Percentiles rank a stretch among this genome's conserved stretches.
Conservation (phyloP, 1,140 invertebrate species). For the Phthorimaea operculella region DNA sequence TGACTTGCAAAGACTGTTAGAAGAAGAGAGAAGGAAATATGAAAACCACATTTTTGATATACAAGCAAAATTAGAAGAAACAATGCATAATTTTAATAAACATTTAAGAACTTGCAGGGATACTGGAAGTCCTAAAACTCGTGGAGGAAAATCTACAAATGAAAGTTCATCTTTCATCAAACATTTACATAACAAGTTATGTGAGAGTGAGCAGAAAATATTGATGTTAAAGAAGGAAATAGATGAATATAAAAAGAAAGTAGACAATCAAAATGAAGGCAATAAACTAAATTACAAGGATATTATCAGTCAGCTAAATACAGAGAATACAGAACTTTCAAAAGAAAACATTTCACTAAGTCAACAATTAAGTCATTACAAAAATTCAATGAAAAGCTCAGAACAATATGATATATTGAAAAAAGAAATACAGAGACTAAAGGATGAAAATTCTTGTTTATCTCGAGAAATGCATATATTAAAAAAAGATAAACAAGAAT, state of each 20-base stretch:
- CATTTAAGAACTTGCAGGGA: slow-evolving; percentile 32
- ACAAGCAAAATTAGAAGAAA: slow-evolving; percentile 53
- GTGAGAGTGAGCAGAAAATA: slow-evolving; percentile 60
- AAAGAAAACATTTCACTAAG: slow-evolving; percentile 56
- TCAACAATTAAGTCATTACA: slow-evolving; percentile 48
- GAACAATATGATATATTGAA: slow-evolving; percentile 27
- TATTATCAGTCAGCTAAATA: slow-evolving; percentile 54
- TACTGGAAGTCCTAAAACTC: slow-evolving; percentile 16
- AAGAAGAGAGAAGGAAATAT: slow-evolving; percentile 62
- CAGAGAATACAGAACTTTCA: slow-evolving; percentile 54
- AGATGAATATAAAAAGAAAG: slow-evolving; percentile 44
- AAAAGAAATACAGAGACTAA: slow-evolving; percentile 37
- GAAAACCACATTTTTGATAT: slow-evolving; percentile 53
- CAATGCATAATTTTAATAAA: slow-evolving; percentile 45
- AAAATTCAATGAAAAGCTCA: slow-evolving; percentile 24
- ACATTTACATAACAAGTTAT: slow-evolving; percentile 51
- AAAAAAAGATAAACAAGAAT: slow-evolving; percentile 54
- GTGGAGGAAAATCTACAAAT: not conserved
- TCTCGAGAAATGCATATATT: slow-evolving; percentile 39
- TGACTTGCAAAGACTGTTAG: slow-evolving; percentile 50
- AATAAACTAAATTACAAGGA: slow-evolving; percentile 51
- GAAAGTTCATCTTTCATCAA: slow-evolving; percentile 32
- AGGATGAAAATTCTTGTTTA: slow-evolving; percentile 39
- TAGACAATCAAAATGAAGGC: slow-evolving; percentile 26
- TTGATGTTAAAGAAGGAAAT: slow-evolving; percentile 62